Evolutionary conservation across 2,888 invertebrate genomes (phyloP), one percentile per base, ranked within the genome.

Genomic region (Rutpela maculata): DNA sequence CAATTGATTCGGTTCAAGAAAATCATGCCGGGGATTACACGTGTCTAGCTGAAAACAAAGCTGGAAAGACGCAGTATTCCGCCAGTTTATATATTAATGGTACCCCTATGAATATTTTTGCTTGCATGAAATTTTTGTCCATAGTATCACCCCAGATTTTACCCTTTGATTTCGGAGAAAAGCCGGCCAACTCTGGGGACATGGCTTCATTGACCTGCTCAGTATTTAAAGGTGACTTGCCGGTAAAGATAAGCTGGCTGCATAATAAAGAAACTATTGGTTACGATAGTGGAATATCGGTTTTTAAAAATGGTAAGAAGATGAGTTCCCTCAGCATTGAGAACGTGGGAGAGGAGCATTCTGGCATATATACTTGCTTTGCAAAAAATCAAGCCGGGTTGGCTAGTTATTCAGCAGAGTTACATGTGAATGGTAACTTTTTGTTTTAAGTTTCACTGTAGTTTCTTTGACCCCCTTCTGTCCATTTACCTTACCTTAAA

Each of bases 11-110:
- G 78, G 95, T 94, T 81, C 93, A 93, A 86, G 94, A 93, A 82
- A 91, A 92, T 75, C 95, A 96, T 88, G 93, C 93, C 81, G 96
- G 96, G 76, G 92, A 93, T 86, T 96, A 95, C 86, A 95, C 94
- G 56, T 96, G 95, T 87, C 91, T 91, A 70, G 95, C 93, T 26
- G 90, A 90, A 69, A 95, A 95, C 89, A 90, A 90, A 83, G 95
- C 94, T 55, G 95, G 95, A 78, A 91, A 90, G 86, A 92, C 92
- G 82, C 92, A 92, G 86, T 92, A 92, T 90, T 92, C 93, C 77
- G 91, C 93, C 75, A 89, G 90, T 84, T 90, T 95, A 86, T 91
- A 92, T 86, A 93, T 95, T 86, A 93, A 94, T 90, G 94, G 94
- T 94, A 93, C 89, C 31, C 19, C 7, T 43, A 26, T 65, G 11